Conservation (phyloP, 2,888 invertebrate genomes). For the Zygothrica quintamaculata region DNA sequence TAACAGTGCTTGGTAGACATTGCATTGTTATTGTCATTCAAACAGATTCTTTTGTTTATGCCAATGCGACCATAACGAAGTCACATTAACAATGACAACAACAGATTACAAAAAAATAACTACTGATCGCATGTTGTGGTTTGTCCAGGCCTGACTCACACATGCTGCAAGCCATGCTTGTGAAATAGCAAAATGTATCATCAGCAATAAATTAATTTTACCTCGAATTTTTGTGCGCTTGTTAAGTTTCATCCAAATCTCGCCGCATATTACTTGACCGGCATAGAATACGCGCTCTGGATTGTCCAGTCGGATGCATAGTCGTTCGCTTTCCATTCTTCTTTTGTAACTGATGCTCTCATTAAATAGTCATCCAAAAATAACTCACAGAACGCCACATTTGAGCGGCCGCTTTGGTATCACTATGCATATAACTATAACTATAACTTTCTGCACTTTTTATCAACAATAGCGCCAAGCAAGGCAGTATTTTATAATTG, state of each 20-base stretch:
- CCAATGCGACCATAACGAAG: slow-evolving; percentile 69
- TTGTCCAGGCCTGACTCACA: slow-evolving; percentile 52
- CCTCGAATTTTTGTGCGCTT: slow-evolving; percentile 84
- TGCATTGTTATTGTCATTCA: slow-evolving; percentile 30
- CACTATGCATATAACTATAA: slow-evolving; percentile 55
- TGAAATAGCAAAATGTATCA: slow-evolving; percentile 30
- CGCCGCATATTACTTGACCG: slow-evolving; percentile 82
- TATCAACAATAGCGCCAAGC: too few relatives aligned
- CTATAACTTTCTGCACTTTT: slow-evolving; percentile 30
- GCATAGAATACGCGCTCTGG: slow-evolving; percentile 82
- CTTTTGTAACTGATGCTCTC: slow-evolving; percentile 32
- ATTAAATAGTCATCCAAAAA: slow-evolving; percentile 73
- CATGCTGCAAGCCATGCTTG: slow-evolving; percentile 50
- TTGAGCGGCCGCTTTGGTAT: slow-evolving; percentile 54
- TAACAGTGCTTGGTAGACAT: slow-evolving; percentile 30
- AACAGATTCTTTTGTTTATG: slow-evolving; percentile 71
- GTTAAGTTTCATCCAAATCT: slow-evolving; percentile 82
- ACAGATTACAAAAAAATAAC: slow-evolving; percentile 30
- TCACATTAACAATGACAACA: slow-evolving; percentile 49
- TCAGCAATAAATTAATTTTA: slow-evolving; percentile 62
- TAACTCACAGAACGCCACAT: slow-evolving; percentile 67
- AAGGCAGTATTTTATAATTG: slow-evolving; percentile 1
- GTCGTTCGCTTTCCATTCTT: slow-evolving; percentile 82
- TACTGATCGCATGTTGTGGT: slow-evolving; percentile 30
- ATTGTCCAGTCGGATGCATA: slow-evolving; percentile 83